A percentile compares a stretch with the other conserved stretches of the same genome.
Conservation (phyloP, 2,888 invertebrate species). For the Hyles lineata region DNA sequence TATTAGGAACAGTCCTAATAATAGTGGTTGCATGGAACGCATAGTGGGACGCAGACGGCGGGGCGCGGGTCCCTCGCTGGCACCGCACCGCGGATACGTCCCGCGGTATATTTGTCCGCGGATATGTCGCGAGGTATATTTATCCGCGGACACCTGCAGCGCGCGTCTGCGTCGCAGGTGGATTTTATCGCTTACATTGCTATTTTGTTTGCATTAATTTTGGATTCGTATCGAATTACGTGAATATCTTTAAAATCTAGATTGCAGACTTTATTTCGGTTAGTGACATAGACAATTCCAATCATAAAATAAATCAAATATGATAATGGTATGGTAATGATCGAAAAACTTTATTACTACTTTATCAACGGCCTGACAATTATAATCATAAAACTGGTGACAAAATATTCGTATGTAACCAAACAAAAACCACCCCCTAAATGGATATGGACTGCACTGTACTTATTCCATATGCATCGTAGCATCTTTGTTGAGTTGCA, state of each 20-base stretch:
- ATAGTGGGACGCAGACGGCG: constrained; percentile 59
- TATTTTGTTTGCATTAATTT: neutral
- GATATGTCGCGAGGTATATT: constrained; percentile 43
- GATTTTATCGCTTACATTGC: neutral
- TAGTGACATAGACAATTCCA: neutral
- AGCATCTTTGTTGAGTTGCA: too few relatives aligned
- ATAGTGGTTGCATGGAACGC: constrained; percentile 40
- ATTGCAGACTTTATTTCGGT: neutral
- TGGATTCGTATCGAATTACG: neutral
- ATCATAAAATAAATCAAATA: too few relatives aligned
- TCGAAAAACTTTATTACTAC: too few relatives aligned
- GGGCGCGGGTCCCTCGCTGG: constrained; percentile 56
- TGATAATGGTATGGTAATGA: too few relatives aligned
- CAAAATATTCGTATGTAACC: too few relatives aligned
- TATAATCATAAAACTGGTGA: too few relatives aligned
- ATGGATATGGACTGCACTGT: too few relatives aligned
- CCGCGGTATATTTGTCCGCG: constrained; percentile 34
- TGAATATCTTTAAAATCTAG: neutral
- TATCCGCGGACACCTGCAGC: constrained; percentile 46
- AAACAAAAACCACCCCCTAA: too few relatives aligned
- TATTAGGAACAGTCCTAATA: neutral
- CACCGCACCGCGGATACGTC: constrained; percentile 52
- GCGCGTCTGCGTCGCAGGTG: constrained; percentile 1
- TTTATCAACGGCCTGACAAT: too few relatives aligned
- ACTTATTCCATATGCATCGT: too few relatives aligned